Base-by-base conservation (phyloP, 2,113 vertebrate genomes). In the Synchiropus splendidus region DNA sequence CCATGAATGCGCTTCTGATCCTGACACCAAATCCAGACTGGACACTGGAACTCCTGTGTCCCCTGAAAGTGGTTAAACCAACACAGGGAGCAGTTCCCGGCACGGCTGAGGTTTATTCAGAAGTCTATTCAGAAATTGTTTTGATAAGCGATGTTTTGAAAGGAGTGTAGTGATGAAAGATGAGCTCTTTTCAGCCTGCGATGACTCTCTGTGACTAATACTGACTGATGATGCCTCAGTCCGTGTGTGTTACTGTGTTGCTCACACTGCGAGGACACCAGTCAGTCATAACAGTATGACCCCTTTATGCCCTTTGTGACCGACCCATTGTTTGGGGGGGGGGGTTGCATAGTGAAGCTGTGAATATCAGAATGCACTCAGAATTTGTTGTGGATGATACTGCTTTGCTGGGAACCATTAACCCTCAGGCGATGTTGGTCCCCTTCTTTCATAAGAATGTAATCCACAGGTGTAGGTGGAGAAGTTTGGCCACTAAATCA, bases 111-210 rank as follows among this genome's bases (percentile, higher is more conserved):
- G 67, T 59, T 66, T 46, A 34, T 62, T 57, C 59, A 63, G 15
- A 59, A 16, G 34, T 17, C 16, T 31, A 54, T 70, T 61, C 53
- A 53, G 27, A 70, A 55, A 74, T 67, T 64, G 71, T 73, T 75
- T 74, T 75, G 74, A 75, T 72, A 74, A 74, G 54, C 37, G 38
- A 42, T 73, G 67, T 69, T 79, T 64, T 70, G 58, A 75, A 70
- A 64, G 63, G 58, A 70, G 50, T 58, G 18, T 10, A 38, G 33
- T 52, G 59, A 36, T 78, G 79, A 82, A 66, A 81, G 74, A 80
- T 51, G 13, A 48, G 57, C 54, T 53, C 59, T 67, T 72, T 66
- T 42, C 62, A 66, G 66, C 63, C 61, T 56, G 31, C 4, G 4
- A 52, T 35, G 54, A 58, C 47, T 72, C 35, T 27, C 32, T 43